Evolutionary conservation across 2,888 invertebrate genomes (phyloP).

Genomic region (Dynastes maya): DNA sequence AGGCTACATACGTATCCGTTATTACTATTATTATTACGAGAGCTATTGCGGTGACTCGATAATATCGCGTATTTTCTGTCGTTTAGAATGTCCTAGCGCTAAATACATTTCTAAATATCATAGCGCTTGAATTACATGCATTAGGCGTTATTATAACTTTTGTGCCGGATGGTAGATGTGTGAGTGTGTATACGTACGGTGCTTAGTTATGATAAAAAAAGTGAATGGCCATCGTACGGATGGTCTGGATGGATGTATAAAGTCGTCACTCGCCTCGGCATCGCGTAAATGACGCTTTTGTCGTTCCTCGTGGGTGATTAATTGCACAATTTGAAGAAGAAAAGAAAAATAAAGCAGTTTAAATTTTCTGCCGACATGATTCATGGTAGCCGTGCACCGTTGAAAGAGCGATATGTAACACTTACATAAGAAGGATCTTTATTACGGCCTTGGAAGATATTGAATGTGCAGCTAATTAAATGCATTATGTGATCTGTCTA

Average conservation of each 20-base stretch:
- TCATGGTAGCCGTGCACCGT: neutral
- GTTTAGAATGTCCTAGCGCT: conserved; percentile 40
- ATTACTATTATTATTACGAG: conserved; percentile 44
- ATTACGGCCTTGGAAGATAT: conserved; percentile 13
- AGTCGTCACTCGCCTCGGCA: conserved; percentile 30
- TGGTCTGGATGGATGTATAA: conserved; percentile 10
- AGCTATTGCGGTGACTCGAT: conserved; percentile 37
- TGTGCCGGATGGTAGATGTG: conserved; percentile 1
- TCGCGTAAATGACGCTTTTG: conserved; percentile 23
- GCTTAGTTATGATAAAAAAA: neutral
- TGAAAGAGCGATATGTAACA: conserved; percentile 17
- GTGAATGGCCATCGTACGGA: conserved; percentile 6
- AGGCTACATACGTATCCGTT: conserved; percentile 36
- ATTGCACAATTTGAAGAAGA: conserved; percentile 27
- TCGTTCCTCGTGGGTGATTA: conserved; percentile 27
- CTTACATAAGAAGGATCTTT: conserved; percentile 22
- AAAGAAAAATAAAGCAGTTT: conserved; percentile 24
- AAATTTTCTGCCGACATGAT: conserved; percentile 11
- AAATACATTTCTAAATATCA: conserved; percentile 42
- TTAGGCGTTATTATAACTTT: conserved; percentile 36
- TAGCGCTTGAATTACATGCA: conserved; percentile 41
- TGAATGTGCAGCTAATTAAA: conserved; percentile 24
- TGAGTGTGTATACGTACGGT: neutral
- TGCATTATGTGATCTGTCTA: conserved; percentile 16
- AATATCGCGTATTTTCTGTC: conserved; percentile 42